Percentiles rank a stretch among this genome's conserved stretches.
Evolutionary conservation across 2,113 vertebrate genomes (phyloP).

Genomic region (Lichenostomus cassidix): DNA sequence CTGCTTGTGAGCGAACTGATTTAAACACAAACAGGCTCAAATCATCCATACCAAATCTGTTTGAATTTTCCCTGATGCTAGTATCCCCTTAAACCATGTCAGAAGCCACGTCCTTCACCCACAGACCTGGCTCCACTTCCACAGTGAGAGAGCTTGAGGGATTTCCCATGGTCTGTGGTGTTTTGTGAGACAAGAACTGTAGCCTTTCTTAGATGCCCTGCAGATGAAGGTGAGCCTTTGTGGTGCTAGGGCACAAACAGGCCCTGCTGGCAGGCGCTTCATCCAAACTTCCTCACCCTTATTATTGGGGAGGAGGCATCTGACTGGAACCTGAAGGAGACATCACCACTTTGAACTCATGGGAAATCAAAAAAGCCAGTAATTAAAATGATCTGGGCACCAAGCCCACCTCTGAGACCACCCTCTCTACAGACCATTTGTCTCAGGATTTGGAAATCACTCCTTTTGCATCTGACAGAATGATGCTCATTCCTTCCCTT

Average conservation of each 20-base stretch:
- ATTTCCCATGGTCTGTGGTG: background rate
- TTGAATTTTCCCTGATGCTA: background rate
- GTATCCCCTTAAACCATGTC: background rate
- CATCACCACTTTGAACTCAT: background rate
- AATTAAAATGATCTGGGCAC: background rate
- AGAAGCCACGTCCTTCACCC: background rate
- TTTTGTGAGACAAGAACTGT: background rate
- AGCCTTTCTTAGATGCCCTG: background rate
- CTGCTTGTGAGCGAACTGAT: background rate
- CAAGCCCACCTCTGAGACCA: background rate
- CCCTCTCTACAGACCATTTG: background rate
- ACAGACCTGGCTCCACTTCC: background rate
- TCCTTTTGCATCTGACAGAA: background rate
- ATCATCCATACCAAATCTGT: background rate
- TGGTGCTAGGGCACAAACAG: background rate
- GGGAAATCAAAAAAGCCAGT: background rate
- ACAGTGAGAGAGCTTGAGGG: background rate
- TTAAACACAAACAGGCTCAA: background rate
- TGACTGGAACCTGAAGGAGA: background rate
- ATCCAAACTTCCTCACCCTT: background rate
- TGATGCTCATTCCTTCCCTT: background rate
- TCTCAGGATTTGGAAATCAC: background rate
- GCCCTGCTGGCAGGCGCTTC: background rate
- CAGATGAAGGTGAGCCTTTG: rapidly evolving
- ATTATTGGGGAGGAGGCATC: background rate